Conservation (phyloP, 2,888 invertebrate genomes). For the Cerceris rybyensis region DNA sequence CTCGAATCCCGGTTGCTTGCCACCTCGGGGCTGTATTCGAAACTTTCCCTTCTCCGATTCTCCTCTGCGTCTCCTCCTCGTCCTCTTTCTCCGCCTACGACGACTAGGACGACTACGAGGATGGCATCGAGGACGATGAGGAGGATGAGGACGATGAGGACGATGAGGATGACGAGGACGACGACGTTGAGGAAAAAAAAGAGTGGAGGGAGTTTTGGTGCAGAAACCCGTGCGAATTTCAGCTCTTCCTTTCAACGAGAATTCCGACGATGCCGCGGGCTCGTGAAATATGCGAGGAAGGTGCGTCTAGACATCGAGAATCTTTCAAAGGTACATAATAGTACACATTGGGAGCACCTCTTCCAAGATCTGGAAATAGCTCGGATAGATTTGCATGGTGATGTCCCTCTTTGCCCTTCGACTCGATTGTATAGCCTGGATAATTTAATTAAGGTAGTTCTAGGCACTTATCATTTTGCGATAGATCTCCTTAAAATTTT, state of each 20-base stretch:
- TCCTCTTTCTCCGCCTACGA: background rate
- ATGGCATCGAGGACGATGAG: background rate
- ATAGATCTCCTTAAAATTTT: no score
- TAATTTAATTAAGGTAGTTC: no score
- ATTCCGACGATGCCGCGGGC: conserved; percentile 48
- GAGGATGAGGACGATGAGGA: background rate
- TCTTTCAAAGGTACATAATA: conserved; percentile 38
- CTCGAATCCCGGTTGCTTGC: conserved; percentile 45
- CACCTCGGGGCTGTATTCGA: conserved; percentile 51
- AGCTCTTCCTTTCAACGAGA: conserved; percentile 40
- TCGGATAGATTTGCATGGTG: conserved; percentile 8
- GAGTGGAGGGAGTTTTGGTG: background rate
- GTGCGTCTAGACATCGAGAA: conserved; percentile 54
- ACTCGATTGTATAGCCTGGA: no score
- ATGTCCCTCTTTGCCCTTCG: background rate
- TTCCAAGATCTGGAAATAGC: conserved; percentile 19
- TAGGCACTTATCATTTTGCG: no score
- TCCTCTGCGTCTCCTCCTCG: background rate
- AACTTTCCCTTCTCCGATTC: conserved; percentile 45
- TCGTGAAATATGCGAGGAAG: conserved; percentile 55
- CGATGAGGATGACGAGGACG: background rate
- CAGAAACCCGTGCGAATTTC: conserved; percentile 46
- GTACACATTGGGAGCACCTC: conserved; percentile 8
- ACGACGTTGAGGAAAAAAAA: conserved; percentile 23
- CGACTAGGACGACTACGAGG: background rate